Percentiles rank a stretch among this genome's conserved stretches.
These are phyloP conservation scores for Amaurobius ferox DNA, from an alignment of 2,888 invertebrate species.

Conservation along the genomic window DNA sequence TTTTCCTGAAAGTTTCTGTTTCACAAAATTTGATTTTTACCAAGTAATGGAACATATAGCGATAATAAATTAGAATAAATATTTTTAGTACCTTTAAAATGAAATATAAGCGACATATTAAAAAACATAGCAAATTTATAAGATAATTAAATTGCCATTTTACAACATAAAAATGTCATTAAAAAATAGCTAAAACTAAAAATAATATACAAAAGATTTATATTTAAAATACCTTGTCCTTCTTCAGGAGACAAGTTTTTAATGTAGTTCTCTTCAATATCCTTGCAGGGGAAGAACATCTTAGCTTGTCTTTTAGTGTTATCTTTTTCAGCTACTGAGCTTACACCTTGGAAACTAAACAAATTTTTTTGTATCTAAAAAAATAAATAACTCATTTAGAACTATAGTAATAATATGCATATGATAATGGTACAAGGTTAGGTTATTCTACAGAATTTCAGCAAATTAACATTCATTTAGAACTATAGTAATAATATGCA, in stretches of 20 bases:
- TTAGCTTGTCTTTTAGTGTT: conserved; percentile 68
- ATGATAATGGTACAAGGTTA: no score
- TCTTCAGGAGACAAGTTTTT: conserved; percentile 76
- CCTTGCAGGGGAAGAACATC: conserved; percentile 82
- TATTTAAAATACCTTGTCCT: conserved; percentile 75
- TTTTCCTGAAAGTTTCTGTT: no score
- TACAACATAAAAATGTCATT: not conserved
- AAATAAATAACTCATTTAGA: not conserved
- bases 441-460: no score
- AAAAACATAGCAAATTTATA: no score
- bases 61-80: not conserved
- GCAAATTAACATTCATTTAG: no score
- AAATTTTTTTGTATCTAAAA: conserved; percentile 86
- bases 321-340: conserved; percentile 65
- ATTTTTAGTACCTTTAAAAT: not conserved
- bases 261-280: conserved; percentile 85
- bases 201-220: not conserved
- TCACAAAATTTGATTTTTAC: no score
- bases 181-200: not conserved
- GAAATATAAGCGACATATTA: not conserved
- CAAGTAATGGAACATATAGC: no score
- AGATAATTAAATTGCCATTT: not conserved
- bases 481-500: no score
- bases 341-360: conserved; percentile 79
- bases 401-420: no score